phyloP scores from a whole-genome alignment of 1,140 invertebrate species.

The Doryteuthis pealeii region DNA sequence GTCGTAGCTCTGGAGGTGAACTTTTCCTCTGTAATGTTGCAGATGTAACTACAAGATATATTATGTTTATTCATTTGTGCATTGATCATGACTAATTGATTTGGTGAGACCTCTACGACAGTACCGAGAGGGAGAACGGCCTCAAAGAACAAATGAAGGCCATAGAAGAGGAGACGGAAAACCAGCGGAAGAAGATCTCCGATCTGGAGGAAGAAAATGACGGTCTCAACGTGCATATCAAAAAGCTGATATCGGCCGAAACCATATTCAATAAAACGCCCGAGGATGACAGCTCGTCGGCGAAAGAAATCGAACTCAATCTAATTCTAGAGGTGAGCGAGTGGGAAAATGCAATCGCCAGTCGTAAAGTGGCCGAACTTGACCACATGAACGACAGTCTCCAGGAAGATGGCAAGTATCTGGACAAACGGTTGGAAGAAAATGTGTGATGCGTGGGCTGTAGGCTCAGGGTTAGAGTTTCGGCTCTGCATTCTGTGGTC shows the following conservation, averaged over 20 bases:
- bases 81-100: constrained; percentile 71
- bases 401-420: constrained; percentile 70
- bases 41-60: no score
- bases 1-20: no score
- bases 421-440: constrained; percentile 66
- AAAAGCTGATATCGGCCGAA: constrained; percentile 77
- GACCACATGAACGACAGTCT: constrained; percentile 78
- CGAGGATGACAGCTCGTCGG: constrained; percentile 14
- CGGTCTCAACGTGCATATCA: constrained; percentile 84
- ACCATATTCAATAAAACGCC: constrained; percentile 15
- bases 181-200: constrained; percentile 78
- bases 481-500: no score
- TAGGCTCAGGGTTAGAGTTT: no score
- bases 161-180: constrained; percentile 84
- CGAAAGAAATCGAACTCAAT: constrained; percentile 52
- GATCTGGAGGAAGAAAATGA: constrained; percentile 93
- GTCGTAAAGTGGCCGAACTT: constrained; percentile 80
- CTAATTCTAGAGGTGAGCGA: constrained; percentile 85
- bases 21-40: no score
- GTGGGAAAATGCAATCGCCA: constrained; percentile 77
- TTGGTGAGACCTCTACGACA: constrained; percentile 83
- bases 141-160: constrained; percentile 86
- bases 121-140: constrained; percentile 88
- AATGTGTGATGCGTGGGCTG: no score
- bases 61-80: no score